These are phyloP conservation scores for Babyrousa celebensis DNA, from an alignment of 2,797 vertebrate species.

Conservation along the genomic window DNA sequence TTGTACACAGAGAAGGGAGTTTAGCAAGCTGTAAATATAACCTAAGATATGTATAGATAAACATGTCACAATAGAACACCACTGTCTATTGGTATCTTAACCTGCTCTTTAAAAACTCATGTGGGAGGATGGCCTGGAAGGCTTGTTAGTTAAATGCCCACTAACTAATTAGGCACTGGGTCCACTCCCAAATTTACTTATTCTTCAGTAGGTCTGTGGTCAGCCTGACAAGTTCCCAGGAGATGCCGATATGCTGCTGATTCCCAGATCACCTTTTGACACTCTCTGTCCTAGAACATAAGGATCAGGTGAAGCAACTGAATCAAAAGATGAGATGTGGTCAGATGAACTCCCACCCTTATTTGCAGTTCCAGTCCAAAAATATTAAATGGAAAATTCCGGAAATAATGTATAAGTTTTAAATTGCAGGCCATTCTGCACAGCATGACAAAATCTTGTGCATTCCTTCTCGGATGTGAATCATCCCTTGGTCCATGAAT, in stretches of 20 bases:
- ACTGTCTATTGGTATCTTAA: slow-evolving; percentile 29
- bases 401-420: neutral
- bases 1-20: neutral
- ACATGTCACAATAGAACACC: neutral
- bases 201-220: neutral
- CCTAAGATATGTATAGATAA: neutral
- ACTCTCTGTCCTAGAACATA: neutral
- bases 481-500: neutral
- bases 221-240: neutral
- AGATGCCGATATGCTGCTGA: neutral
- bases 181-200: neutral
- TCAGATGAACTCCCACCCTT: neutral
- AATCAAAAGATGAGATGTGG: neutral
- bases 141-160: neutral
- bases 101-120: slow-evolving; percentile 29
- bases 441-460: neutral
- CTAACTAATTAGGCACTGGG: too few relatives aligned
- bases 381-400: neutral
- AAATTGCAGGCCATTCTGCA: neutral
- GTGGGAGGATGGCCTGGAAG: neutral
- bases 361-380: neutral
- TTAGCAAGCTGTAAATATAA: neutral
- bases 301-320: fast-evolving
- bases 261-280: neutral
- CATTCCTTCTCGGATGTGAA: neutral